Percentiles rank a stretch among this genome's conserved stretches.
phyloP scores from a whole-genome alignment of 2,888 invertebrate genomes.

The Nipponacmea schrenckii region DNA sequence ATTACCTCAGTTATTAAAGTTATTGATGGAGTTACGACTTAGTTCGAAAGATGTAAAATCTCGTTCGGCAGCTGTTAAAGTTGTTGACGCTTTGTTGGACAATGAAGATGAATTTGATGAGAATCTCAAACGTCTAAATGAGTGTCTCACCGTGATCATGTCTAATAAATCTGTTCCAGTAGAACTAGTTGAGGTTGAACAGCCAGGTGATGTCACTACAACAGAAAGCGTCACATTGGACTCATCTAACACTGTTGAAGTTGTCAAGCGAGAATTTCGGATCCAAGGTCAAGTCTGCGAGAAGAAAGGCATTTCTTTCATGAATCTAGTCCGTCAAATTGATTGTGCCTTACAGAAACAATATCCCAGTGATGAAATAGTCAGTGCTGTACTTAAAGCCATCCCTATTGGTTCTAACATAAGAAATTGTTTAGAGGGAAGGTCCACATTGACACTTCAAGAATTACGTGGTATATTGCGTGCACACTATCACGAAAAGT shows the following conservation, averaged over 20 bases:
- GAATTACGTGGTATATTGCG: not conserved
- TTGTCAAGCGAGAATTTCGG: not conserved
- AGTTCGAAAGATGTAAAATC: not conserved
- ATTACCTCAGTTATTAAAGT: not conserved
- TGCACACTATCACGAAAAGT: not conserved
- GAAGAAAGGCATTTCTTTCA: not conserved
- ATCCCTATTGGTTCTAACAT: not conserved
- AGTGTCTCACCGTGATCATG: not conserved
- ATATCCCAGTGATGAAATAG: not conserved
- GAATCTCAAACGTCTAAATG: not conserved
- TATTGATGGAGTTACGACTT: not conserved
- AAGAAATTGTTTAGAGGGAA: constrained; percentile 1
- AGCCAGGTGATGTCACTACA: not conserved
- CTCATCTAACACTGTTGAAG: not conserved
- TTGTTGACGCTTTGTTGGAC: not conserved
- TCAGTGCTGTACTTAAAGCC: not conserved
- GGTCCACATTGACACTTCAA: not conserved
- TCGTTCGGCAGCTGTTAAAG: not conserved
- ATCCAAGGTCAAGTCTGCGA: not conserved
- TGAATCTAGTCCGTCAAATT: not conserved
- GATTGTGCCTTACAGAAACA: not conserved
- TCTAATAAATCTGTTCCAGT: not conserved
- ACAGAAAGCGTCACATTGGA: not conserved
- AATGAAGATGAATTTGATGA: not conserved
- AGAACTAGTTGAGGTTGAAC: not conserved